phyloP scores from a whole-genome alignment of 1,140 invertebrate genomes.

The Drosophila tani region DNA sequence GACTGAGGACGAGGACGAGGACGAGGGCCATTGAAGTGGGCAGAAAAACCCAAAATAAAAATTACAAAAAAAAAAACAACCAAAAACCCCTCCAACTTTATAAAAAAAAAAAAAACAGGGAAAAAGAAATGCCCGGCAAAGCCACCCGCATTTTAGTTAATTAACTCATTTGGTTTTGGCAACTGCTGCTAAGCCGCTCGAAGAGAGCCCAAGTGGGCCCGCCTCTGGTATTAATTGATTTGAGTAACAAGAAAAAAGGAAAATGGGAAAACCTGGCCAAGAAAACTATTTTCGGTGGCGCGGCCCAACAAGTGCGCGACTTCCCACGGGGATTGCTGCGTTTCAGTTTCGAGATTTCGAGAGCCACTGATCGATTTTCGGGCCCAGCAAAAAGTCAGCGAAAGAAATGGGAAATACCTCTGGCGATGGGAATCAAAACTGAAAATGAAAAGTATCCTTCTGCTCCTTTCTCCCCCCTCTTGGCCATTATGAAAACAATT shows the following conservation, averaged over 20 bases:
- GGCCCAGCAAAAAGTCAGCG: conserved; percentile 66
- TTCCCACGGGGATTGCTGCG: conserved; percentile 79
- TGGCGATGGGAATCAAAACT: conserved; percentile 26
- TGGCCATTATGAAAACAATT: conserved; percentile 81
- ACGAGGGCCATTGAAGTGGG: conserved; percentile 65
- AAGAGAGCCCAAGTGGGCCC: conserved; percentile 45
- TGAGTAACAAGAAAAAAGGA: conserved; percentile 22
- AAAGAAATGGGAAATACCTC: conserved; percentile 26
- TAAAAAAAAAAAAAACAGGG: conserved; percentile 7
- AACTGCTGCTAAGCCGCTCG: conserved; percentile 70
- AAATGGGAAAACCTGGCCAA: conserved; percentile 8
- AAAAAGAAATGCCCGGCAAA: conserved; percentile 55
- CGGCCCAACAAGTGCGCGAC: conserved; percentile 59
- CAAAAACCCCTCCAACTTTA: conserved; percentile 9
- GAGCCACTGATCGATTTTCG: conserved; percentile 52
- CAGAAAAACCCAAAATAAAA: conserved; percentile 38
- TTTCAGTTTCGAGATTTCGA: conserved; percentile 44
- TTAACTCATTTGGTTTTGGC: conserved; percentile 84
- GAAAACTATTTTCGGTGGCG: conserved; percentile 51
- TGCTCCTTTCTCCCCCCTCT: neutral
- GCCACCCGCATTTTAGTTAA: conserved; percentile 85
- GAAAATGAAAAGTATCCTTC: conserved; percentile 50
- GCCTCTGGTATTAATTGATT: conserved; percentile 74
- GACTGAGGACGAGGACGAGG: conserved; percentile 13
- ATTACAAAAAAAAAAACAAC: conserved; percentile 17